Evolutionary conservation across 2,113 vertebrate species (phyloP), one percentile per base, ranked within the genome.

Genomic region (Agapornis roseicollis): DNA sequence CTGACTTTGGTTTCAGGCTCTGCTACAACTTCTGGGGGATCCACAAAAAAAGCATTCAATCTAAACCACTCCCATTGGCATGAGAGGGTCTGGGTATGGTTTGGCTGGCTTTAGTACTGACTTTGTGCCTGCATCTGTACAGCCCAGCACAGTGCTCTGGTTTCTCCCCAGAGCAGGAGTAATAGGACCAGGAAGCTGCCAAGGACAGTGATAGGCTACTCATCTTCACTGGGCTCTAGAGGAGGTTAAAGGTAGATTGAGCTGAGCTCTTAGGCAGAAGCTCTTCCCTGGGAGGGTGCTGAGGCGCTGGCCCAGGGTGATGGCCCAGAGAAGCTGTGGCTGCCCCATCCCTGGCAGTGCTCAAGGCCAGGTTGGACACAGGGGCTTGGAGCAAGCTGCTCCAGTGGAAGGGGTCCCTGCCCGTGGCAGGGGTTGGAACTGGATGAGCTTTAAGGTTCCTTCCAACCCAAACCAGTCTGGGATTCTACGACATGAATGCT

Each of bases 61-160:
- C 19, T 53, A 66, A 66, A 71, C 3, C 33, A 50, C 12, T 39
- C 24, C 28, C 33, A 49, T 4, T 24, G 50, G 56, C 12, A 37
- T 0, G 2, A 27, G 17, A 10, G 9, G 56, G 18, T 7, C 52
- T 58, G 68, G 46, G 37, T 7, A 78, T 0, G 4, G 47, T 52
- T 66, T 53, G 42, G 20, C 44, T 73, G 53, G 23, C 42, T 63
- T 80, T 44, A 63, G 31, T 25, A 63, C 47, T 42, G 28, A 71
- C 28, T 60, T 88, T 80, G 64, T 46, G 42, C 31, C 35, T 85
- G 61, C 16, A 22, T 46, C 23, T 0, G 0, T 23, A 17, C 6
- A 18, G 41, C 12, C 31, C 61, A 55, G 46, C 39, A 64, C 13
- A n/a, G 25, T 0, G 1, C 22, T 71, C 22, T 10, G 11, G 31